Conservation (phyloP, 2,888 invertebrate species). For the Leptogaster cylindrica region DNA sequence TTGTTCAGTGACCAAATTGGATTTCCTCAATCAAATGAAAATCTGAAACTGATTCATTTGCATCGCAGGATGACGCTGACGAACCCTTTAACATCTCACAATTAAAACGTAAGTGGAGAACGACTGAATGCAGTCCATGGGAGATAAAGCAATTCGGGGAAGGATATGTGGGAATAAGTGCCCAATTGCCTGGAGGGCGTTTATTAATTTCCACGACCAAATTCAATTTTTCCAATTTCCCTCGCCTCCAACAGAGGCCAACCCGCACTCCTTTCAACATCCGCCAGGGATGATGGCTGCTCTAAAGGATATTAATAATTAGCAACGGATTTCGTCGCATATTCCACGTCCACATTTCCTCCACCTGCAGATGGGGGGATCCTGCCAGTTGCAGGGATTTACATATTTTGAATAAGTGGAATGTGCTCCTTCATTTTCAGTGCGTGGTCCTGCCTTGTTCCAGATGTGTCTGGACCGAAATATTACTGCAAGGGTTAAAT, state of each 20-base stretch:
- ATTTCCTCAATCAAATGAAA: no score
- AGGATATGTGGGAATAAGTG: constrained; percentile 18
- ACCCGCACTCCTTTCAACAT: not conserved
- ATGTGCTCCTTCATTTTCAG: not conserved
- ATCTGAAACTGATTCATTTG: no score
- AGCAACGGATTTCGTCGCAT: constrained; percentile 44
- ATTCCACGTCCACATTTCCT: constrained; percentile 12
- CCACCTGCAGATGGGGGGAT: not conserved
- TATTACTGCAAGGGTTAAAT: constrained; percentile 57
- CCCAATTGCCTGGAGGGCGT: constrained; percentile 51
- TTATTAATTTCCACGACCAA: constrained; percentile 52
- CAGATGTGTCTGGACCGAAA: constrained; percentile 48
- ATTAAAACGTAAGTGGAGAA: no score
- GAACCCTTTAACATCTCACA: no score
- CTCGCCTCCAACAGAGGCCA: not conserved
- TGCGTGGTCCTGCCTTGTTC: not conserved
- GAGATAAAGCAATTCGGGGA: constrained; percentile 4
- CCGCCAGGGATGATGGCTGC: not conserved
- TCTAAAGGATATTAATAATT: constrained; percentile 50
- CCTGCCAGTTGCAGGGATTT: no score
- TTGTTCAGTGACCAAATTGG: no score
- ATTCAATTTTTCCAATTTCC: constrained; percentile 50
- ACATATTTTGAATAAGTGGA: not conserved
- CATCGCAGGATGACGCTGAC: no score
- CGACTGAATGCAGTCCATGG: no score